Evolutionary conservation across 2,797 vertebrate genomes (phyloP), one percentile per base, ranked within the genome.

Genomic region (Enteromius mattozi): DNA sequence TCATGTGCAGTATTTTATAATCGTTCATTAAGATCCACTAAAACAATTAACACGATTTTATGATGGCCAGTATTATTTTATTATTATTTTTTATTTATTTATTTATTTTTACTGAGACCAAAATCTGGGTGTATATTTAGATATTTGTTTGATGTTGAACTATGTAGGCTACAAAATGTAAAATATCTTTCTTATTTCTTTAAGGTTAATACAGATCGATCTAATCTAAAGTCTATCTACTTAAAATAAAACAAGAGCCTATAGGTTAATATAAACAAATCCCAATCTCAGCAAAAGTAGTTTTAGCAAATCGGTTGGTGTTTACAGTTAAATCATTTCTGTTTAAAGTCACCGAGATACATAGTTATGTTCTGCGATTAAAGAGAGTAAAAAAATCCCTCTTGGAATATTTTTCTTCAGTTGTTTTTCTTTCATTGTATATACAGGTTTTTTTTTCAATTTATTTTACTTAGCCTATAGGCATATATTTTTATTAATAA

Each of bases 341-440:
- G 13, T 3, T 21, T n/a, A 7, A 19, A 81, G 49, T 37, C 5
- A n/a, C 12, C 12, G 49, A 19, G 33, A 6, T 35, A 6, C 12
- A 61, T 17, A 21, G 27, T 0, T 21, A 76, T 61, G 40, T 61
- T 75, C n/a, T 24, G 4, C 10, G 1, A 33, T 72, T 72, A 33
- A 27, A 30, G 35, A 6, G 2, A 16, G 37, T 59, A 45, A 45
- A 13, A 27, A 71, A 81, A 68, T 51, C 14, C 30, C 49, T 49
- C 17, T 35, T 35, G 6, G 1, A 65, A 19, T 0, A 16, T 42
- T 27, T 54, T 37, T 42, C 47, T 81, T 42, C 42, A 42, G 5
- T 89, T 89, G 89, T 88, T 87, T 59, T 42, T 14, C 21, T 59
- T 21, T 4, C 6, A 21, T 17, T 27, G 6, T 82, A 80, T 89